These are phyloP conservation scores for Cottus gobio DNA, from an alignment of 2,113 vertebrate species.

Conservation along the genomic window DNA sequence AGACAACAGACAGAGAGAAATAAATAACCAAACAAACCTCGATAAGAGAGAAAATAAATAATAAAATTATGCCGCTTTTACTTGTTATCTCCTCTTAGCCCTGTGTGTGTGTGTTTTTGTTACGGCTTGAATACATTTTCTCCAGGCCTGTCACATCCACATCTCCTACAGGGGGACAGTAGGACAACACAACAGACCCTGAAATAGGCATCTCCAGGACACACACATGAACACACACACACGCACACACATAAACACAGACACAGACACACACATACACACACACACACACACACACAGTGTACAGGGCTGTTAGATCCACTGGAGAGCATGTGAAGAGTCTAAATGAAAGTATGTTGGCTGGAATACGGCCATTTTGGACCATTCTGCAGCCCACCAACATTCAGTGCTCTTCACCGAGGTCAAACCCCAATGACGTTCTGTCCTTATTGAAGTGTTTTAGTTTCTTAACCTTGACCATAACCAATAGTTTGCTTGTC, in stretches of 20 bases:
- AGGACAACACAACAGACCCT: constrained; percentile 26
- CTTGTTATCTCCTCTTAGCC: constrained; percentile 71
- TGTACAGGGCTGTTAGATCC: not conserved
- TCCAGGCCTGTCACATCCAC: constrained; percentile 47
- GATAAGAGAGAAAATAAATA: constrained; percentile 80
- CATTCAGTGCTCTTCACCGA: not conserved
- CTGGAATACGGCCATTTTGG: not conserved
- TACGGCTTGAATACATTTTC: constrained; percentile 61
- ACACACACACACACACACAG: not conserved
- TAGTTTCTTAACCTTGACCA: not conserved
- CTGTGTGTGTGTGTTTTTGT: constrained; percentile 52
- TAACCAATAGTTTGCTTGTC: not conserved
- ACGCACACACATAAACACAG: not conserved
- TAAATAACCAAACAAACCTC: constrained; percentile 76
- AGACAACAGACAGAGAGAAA: constrained; percentile 75
- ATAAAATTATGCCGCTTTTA: constrained; percentile 76
- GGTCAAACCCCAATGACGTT: not conserved
- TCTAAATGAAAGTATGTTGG: not conserved
- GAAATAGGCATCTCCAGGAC: not conserved
- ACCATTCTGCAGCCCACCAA: not conserved
- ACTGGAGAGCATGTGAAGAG: not conserved
- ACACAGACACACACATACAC: not conserved
- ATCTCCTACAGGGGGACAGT: constrained; percentile 21
- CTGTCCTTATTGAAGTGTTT: not conserved
- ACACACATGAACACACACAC: not conserved